Base-by-base conservation (phyloP, 2,888 invertebrate species). In the Metellina segmentata region DNA sequence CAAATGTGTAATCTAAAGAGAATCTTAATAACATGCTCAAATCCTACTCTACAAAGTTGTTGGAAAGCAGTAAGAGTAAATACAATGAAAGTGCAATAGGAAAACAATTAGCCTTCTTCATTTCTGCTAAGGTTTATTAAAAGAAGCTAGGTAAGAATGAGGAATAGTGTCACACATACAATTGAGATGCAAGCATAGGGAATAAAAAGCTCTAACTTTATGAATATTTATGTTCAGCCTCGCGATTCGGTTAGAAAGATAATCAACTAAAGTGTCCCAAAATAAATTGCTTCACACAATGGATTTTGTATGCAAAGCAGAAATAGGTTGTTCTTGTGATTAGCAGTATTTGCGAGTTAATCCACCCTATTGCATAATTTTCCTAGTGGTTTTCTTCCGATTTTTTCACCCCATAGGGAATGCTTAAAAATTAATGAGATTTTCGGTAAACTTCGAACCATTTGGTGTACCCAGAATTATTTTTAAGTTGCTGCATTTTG, bases 171-270 rank as follows among this genome's bases (percentile, higher is more conserved):
- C 11, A 5, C 61, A 9, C 11, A 13, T 11, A 61, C 61, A 61
- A 61, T 61, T 61, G 16, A 61, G 11, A 61, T 61, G 61, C 61
- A 61, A 11, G 16, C 20, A n/a, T 51, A 69, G 61, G 9, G 69
- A 81, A 72, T 72, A 85, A 85, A n/a, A 53, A 75, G 9, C 34
- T 75, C 19, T 82, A n/a, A 16, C 69, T 69, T 77, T n/a, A 87
- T 81, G 79, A 87, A 87, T 87, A 87, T 87, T 87, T 72, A 87
- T 78, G 34, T 34, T 4, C 34, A 34, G 20, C 19, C 51, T 7
- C 19, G 19, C 11, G n/a, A 61, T 20, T 69, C 34, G 19, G 7
- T 53, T 53, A 70, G 61, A 11, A 71, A 71, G 53, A 79, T 71
- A 70, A 87, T 79, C 72, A 71, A 6, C 48, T 70, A 52, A 79